Evolutionary conservation across 1,140 invertebrate species (phyloP).

Genomic region (Pseudomyrmex concolor): DNA sequence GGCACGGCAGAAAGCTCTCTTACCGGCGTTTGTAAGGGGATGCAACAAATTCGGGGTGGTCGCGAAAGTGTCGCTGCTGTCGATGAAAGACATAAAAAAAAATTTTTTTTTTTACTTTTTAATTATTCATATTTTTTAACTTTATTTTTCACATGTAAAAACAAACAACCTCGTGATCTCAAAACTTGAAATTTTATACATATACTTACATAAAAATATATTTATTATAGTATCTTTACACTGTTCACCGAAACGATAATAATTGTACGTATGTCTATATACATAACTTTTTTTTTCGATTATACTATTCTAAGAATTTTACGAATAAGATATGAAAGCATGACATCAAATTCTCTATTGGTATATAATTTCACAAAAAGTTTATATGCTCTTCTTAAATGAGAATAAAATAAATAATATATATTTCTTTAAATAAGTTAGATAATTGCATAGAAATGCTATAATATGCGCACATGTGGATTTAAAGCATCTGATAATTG

Average conservation of each 20-base stretch:
- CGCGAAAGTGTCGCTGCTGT: conserved; percentile 67
- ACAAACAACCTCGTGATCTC: too few relatives aligned
- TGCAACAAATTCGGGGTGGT: conserved; percentile 56
- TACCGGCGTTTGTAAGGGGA: conserved; percentile 54
- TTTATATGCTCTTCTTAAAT: not conserved
- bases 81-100: conserved; percentile 47
- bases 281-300: too few relatives aligned
- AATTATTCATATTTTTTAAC: not conserved
- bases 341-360: not conserved
- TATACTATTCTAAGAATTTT: too few relatives aligned
- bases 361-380: not conserved
- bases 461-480: not conserved
- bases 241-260: too few relatives aligned
- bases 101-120: not conserved
- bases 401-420: not conserved
- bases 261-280: too few relatives aligned
- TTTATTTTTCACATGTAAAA: too few relatives aligned
- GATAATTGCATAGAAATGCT: too few relatives aligned
- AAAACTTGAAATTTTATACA: too few relatives aligned
- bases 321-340: not conserved
- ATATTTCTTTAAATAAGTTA: not conserved
- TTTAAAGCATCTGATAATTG: not conserved
- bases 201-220: too few relatives aligned
- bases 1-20: conserved; percentile 63
- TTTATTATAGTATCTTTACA: too few relatives aligned